Evolutionary conservation across 1,140 invertebrate genomes (phyloP).

Genomic region (Nixonia krombeini): DNA sequence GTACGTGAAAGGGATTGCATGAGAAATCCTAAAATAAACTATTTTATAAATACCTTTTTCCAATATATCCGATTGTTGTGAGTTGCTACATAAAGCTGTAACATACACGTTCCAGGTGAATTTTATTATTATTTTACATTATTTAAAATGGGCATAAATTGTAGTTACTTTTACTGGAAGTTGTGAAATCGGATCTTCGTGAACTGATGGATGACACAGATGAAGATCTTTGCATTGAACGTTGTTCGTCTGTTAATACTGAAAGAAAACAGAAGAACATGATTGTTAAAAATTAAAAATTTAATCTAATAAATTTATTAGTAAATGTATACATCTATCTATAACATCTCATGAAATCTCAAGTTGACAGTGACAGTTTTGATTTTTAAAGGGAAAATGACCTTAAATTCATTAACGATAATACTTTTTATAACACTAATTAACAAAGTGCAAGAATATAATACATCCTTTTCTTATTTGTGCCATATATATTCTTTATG

Average conservation of each 20-base stretch:
- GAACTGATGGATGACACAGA: neutral
- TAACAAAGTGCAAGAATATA: too few species aligned
- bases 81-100: neutral
- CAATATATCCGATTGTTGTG: neutral
- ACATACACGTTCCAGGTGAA: neutral
- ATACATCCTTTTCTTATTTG: too few species aligned
- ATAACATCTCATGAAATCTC: too few species aligned
- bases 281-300: too few species aligned
- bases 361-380: too few species aligned
- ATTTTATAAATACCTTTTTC: slow-evolving; percentile 1
- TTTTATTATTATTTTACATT: neutral
- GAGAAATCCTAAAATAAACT: slow-evolving; percentile 6
- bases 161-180: neutral
- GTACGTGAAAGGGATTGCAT: neutral
- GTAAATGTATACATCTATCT: too few species aligned
- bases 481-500: too few species aligned
- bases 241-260: neutral
- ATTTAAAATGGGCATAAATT: neutral
- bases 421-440: too few species aligned
- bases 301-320: too few species aligned
- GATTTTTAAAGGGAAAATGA: too few species aligned
- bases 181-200: neutral
- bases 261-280: neutral
- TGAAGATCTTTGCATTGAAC: neutral
- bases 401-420: too few species aligned